Evolutionary conservation across 2,113 vertebrate genomes (phyloP).

Genomic region (Plecotus auritus): DNA sequence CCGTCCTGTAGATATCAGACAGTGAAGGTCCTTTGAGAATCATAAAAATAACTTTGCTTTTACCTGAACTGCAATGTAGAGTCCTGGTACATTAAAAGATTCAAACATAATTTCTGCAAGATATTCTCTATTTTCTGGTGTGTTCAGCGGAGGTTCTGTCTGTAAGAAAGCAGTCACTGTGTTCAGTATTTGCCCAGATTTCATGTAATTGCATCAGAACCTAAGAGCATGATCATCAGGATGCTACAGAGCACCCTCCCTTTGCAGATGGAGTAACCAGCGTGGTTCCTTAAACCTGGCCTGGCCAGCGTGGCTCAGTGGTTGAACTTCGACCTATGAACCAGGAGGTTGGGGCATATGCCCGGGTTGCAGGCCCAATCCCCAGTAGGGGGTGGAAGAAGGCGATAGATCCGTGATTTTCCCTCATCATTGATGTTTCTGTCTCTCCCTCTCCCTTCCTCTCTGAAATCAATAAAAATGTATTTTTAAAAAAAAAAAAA

Average conservation of each 20-base stretch:
- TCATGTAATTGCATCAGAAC: not conserved
- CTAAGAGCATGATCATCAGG: not conserved
- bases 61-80: constrained; percentile 94
- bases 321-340: too few species aligned
- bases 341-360: too few species aligned
- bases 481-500: too few species aligned
- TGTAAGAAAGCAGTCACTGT: constrained; percentile 59
- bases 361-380: too few species aligned
- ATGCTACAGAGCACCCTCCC: not conserved
- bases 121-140: constrained; percentile 92
- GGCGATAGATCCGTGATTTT: too few species aligned
- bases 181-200: not conserved
- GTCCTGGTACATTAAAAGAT: constrained; percentile 91
- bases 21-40: not conserved
- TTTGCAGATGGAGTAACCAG: not conserved
- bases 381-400: too few species aligned
- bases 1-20: not conserved
- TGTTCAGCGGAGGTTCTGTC: constrained; percentile 92
- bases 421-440: too few species aligned
- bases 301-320: too few species aligned
- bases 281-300: not conserved
- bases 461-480: too few species aligned
- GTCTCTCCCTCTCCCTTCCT: too few species aligned
- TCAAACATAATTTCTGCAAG: constrained; percentile 95
- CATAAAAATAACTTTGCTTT: constrained; percentile 10